Evolutionary conservation across 1,140 invertebrate species (phyloP).

Genomic region (Drosophila orosa): DNA sequence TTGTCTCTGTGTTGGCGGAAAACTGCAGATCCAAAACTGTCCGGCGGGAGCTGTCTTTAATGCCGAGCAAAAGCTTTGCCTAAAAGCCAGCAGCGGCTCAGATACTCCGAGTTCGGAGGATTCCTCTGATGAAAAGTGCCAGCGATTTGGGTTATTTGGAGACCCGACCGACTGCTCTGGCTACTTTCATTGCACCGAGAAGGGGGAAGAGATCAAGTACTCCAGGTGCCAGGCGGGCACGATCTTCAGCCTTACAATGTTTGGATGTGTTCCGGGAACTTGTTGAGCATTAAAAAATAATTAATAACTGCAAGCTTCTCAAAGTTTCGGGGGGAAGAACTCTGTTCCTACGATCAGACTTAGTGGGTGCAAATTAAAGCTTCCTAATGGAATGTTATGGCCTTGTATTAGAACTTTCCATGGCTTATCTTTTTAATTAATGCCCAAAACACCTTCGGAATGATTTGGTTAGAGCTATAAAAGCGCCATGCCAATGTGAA

Average conservation of each 20-base stretch:
- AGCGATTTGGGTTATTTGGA: conserved; percentile 35
- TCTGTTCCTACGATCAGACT: neutral
- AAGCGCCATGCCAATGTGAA: neutral
- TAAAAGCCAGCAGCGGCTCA: neutral
- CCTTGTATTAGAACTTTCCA: neutral
- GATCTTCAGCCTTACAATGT: conserved; percentile 35
- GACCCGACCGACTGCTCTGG: conserved; percentile 52
- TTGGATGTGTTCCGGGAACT: conserved; percentile 32
- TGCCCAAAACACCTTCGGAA: neutral
- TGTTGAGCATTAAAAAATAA: conserved; percentile 32
- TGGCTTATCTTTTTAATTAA: conserved; percentile 45
- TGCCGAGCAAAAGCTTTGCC: neutral
- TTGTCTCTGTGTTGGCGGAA: conserved; percentile 18
- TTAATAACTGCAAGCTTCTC: neutral
- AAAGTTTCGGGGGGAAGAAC: neutral
- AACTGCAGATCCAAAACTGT: neutral
- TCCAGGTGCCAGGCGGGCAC: conserved; percentile 19
- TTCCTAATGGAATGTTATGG: neutral
- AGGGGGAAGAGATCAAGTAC: conserved; percentile 17
- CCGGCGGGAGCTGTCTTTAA: conserved; percentile 2
- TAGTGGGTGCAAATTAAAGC: neutral
- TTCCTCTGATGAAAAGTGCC: conserved; percentile 21
- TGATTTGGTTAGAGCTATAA: conserved; percentile 19
- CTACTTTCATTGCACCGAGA: conserved; percentile 41
- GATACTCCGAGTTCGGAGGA: neutral